Conservation (phyloP, 2,797 vertebrate species). For the Silurus aristotelis region DNA sequence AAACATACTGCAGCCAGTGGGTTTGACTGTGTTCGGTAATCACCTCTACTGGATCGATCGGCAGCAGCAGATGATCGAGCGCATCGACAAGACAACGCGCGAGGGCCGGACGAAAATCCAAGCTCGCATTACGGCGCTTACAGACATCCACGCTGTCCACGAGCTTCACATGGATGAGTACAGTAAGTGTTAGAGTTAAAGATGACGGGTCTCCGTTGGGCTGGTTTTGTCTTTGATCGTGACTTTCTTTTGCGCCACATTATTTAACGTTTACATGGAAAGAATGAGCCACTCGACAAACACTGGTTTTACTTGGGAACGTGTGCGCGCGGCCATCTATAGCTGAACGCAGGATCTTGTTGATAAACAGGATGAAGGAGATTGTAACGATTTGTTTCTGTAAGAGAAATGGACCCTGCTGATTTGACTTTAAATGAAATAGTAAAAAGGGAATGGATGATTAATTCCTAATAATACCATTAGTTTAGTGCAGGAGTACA, state of each 20-base stretch:
- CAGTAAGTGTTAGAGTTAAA: constrained; percentile 72
- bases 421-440: neutral
- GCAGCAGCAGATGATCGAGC: constrained; percentile 98
- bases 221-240: neutral
- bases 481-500: neutral
- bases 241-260: neutral
- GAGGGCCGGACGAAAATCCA: constrained; percentile 96
- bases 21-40: constrained; percentile 90
- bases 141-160: constrained; percentile 94
- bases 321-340: neutral
- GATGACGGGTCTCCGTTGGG: neutral
- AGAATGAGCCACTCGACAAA: neutral
- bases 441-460: neutral
- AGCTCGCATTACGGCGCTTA: constrained; percentile 90
- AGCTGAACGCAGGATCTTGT: neutral
- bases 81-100: constrained; percentile 89
- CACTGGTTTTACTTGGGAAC: neutral
- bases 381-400: neutral
- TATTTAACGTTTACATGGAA: neutral
- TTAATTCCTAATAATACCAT: neutral
- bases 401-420: neutral
- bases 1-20: constrained; percentile 95
- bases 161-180: constrained; percentile 89
- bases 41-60: constrained; percentile 98
- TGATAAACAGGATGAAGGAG: neutral